phyloP scores from a whole-genome alignment of 2,888 invertebrate genomes.

The Ctena decussata region DNA sequence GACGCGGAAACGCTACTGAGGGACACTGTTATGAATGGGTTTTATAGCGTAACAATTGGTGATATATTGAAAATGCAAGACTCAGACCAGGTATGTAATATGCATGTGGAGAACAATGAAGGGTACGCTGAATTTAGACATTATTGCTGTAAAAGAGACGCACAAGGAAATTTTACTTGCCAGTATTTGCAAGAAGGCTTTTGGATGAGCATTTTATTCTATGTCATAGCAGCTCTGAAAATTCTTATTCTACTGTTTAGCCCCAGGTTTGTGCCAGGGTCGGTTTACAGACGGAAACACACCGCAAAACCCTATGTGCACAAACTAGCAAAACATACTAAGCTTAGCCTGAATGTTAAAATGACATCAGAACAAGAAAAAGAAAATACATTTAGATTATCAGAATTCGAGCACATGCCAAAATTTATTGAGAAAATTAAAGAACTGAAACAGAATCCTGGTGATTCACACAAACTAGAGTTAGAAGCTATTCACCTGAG shows the following conservation, averaged over 20 bases:
- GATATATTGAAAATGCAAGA: constrained; percentile 18
- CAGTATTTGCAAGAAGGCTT: constrained; percentile 56
- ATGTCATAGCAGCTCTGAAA: constrained; percentile 72
- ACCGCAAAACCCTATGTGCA: constrained; percentile 9
- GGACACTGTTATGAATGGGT: constrained; percentile 73
- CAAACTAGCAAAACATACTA: constrained; percentile 7
- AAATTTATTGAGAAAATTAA: constrained; percentile 45
- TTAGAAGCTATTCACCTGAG: constrained; percentile 66
- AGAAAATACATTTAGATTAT: constrained; percentile 27
- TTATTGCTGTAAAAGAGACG: constrained; percentile 43
- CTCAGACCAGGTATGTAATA: constrained; percentile 69
- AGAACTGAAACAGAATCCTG: constrained; percentile 38
- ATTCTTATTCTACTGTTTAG: constrained; percentile 76
- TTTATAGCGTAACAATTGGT: constrained; percentile 38
- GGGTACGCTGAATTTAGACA: constrained; percentile 51
- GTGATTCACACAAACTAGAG: constrained; percentile 39
- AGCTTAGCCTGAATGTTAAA: constrained; percentile 17
- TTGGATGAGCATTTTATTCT: constrained; percentile 72
- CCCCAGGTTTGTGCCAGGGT: constrained; percentile 75
- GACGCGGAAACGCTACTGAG: constrained; percentile 54
- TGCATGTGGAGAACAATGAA: constrained; percentile 41
- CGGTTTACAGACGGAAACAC: constrained; percentile 66
- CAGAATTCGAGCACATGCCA: constrained; percentile 42
- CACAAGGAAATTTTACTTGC: constrained; percentile 23
- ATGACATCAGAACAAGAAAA: constrained; percentile 34